Percentiles rank a stretch among this genome's conserved stretches.
phyloP scores from a whole-genome alignment of 2,888 invertebrate species.

The Drosophila flavopinicola region DNA sequence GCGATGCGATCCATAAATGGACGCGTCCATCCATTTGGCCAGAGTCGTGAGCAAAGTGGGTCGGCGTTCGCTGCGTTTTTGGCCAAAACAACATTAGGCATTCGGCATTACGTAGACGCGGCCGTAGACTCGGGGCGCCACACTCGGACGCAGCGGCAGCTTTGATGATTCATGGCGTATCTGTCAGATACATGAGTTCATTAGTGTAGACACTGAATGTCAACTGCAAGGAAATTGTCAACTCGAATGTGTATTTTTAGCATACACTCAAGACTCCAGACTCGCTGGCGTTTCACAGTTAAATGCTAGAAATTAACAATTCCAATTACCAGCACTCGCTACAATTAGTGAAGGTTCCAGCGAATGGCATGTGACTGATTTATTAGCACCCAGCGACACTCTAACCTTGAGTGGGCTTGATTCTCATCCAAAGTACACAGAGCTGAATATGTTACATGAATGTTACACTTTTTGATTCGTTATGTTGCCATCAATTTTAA shows the following conservation, averaged over 20 bases:
- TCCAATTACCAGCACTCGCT: slow-evolving; percentile 20
- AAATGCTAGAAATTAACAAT: slow-evolving; percentile 56
- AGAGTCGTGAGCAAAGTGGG: slow-evolving; percentile 73
- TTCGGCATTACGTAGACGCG: slow-evolving; percentile 26
- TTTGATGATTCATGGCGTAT: slow-evolving; percentile 76
- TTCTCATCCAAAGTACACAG: too few relatives aligned
- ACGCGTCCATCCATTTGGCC: slow-evolving; percentile 54
- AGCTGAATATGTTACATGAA: too few relatives aligned
- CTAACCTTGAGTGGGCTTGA: slow-evolving; percentile 37
- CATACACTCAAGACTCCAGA: slow-evolving; percentile 18
- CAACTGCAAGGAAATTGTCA: slow-evolving; percentile 80
- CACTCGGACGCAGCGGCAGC: slow-evolving; percentile 49
- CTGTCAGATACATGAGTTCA: slow-evolving; percentile 78
- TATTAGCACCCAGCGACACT: slow-evolving; percentile 27
- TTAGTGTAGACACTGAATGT: slow-evolving; percentile 78
- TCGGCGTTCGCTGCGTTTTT: slow-evolving; percentile 56
- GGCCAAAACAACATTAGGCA: slow-evolving; percentile 57
- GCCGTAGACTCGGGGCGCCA: slow-evolving; percentile 68
- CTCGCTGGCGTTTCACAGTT: slow-evolving; percentile 64
- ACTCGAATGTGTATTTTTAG: slow-evolving; percentile 61
- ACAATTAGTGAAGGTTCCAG: slow-evolving; percentile 50
- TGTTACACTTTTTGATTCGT: background rate
- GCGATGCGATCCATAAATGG: slow-evolving; percentile 52
- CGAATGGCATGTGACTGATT: slow-evolving; percentile 21
- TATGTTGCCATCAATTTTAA: background rate